A percentile compares a stretch with the other conserved stretches of the same genome.
phyloP scores from a whole-genome alignment of 2,113 vertebrate species.

The Polypterus senegalus region DNA sequence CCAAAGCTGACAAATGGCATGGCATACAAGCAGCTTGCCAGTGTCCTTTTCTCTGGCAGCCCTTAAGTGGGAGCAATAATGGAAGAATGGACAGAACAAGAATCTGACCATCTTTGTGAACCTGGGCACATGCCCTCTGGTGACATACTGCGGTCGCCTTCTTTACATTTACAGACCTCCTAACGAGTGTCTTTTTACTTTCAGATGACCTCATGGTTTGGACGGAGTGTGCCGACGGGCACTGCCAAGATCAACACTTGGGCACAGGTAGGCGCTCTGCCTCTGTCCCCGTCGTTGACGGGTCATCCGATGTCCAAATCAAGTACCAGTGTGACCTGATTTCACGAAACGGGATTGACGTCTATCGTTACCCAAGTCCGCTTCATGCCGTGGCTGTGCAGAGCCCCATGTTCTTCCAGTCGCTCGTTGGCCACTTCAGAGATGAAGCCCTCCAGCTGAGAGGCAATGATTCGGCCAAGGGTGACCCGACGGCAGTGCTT shows the following conservation, averaged over 20 bases:
- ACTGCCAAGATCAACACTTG: slow-evolving; percentile 50
- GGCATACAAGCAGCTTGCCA: no score
- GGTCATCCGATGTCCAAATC: slow-evolving; percentile 57
- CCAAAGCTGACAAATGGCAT: no score
- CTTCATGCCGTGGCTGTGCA: slow-evolving; percentile 77
- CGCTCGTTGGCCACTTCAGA: slow-evolving; percentile 41
- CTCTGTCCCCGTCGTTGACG: slow-evolving; percentile 53
- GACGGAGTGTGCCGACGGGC: slow-evolving; percentile 59
- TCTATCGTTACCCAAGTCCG: slow-evolving; percentile 79
- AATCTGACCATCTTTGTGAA: no score
- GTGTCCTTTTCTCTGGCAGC: no score
- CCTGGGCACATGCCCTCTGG: no score
- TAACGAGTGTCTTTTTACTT: slow-evolving; percentile 23
- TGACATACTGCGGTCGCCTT: no score
- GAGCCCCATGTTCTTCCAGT: slow-evolving; percentile 69
- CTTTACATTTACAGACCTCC: background rate
- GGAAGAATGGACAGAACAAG: no score
- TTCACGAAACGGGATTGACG: slow-evolving; percentile 65
- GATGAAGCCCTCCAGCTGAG: slow-evolving; percentile 44
- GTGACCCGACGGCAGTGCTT: slow-evolving; percentile 27
- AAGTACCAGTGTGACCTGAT: slow-evolving; percentile 78
- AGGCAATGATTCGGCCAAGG: slow-evolving; percentile 38
- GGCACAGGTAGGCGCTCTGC: slow-evolving; percentile 44
- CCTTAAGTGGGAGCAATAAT: no score
- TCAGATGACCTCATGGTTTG: slow-evolving; percentile 67